phyloP scores from a whole-genome alignment of 2,888 invertebrate species.

The Leptinotarsa juncta region DNA sequence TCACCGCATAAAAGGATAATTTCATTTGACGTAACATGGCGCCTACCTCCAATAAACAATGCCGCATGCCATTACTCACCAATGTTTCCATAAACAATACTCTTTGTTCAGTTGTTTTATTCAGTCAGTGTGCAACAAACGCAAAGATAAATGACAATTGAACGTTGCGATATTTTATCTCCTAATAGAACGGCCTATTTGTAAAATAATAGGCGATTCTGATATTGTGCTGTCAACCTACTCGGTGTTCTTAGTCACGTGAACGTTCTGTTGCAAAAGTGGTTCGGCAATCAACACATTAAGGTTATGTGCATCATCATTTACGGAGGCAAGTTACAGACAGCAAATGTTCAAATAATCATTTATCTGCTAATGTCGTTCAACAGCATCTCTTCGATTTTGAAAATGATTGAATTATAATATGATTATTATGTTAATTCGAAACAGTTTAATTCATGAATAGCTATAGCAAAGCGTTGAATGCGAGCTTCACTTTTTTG shows the following conservation, averaged over 20 bases:
- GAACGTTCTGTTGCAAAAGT: background rate
- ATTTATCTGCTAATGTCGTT: too few relatives aligned
- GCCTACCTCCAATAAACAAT: conserved; percentile 33
- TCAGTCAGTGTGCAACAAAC: conserved; percentile 40
- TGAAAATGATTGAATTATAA: too few relatives aligned
- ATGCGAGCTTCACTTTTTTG: too few relatives aligned
- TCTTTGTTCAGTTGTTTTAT: conserved; percentile 41
- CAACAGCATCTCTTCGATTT: too few relatives aligned
- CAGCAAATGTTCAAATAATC: too few relatives aligned
- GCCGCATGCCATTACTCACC: conserved; percentile 33
- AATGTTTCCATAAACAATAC: conserved; percentile 39
- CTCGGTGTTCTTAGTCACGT: conserved; percentile 25
- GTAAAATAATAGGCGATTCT: conserved; percentile 31
- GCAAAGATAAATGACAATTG: conserved; percentile 40
- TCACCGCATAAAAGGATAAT: conserved; percentile 30
- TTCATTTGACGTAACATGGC: conserved; percentile 27
- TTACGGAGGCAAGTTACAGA: too few relatives aligned
- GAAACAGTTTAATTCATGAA: too few relatives aligned
- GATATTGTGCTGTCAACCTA: conserved; percentile 47
- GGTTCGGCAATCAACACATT: background rate
- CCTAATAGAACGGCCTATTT: conserved; percentile 35
- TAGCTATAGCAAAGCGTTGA: too few relatives aligned
- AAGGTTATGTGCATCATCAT: background rate
- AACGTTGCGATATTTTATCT: conserved; percentile 35
- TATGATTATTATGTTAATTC: too few relatives aligned